Evolutionary conservation across 2,888 invertebrate genomes (phyloP).

Genomic region (Syrista parreyssii): DNA sequence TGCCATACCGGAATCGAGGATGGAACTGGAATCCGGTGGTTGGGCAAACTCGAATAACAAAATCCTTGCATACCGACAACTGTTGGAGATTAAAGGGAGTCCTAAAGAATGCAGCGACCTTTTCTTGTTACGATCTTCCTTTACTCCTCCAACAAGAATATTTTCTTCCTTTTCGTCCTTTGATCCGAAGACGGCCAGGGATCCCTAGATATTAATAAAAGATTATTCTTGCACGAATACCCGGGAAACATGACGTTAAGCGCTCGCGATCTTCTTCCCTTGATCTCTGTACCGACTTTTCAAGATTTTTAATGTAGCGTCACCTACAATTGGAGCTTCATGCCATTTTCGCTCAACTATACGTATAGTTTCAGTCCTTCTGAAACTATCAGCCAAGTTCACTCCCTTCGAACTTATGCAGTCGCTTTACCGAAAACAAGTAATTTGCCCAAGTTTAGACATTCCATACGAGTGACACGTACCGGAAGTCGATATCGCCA

Average conservation of each 20-base stretch:
- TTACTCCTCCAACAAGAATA: background rate
- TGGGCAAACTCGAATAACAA: background rate
- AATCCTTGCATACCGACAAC: slow-evolving; percentile 2
- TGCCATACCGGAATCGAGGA: slow-evolving; percentile 7
- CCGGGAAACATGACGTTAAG: background rate
- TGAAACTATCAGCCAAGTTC: background rate
- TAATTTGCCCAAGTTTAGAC: background rate
- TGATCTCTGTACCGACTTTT: background rate
- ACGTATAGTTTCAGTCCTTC: background rate
- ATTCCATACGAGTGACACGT: background rate
- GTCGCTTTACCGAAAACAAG: background rate
- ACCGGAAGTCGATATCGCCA: background rate
- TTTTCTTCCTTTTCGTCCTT: background rate
- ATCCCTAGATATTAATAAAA: background rate
- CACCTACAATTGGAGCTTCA: background rate
- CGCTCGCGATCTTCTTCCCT: background rate
- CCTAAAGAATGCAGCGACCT: background rate
- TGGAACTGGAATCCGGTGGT: background rate
- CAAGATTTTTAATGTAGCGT: background rate
- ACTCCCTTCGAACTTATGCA: background rate
- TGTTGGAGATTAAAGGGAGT: background rate
- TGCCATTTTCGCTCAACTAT: too few relatives aligned
- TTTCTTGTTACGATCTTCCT: background rate
- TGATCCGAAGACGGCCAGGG: background rate
- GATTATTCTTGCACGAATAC: background rate